Evolutionary conservation across 2,113 vertebrate genomes (phyloP).

Genomic region (Alexandromys fortis): DNA sequence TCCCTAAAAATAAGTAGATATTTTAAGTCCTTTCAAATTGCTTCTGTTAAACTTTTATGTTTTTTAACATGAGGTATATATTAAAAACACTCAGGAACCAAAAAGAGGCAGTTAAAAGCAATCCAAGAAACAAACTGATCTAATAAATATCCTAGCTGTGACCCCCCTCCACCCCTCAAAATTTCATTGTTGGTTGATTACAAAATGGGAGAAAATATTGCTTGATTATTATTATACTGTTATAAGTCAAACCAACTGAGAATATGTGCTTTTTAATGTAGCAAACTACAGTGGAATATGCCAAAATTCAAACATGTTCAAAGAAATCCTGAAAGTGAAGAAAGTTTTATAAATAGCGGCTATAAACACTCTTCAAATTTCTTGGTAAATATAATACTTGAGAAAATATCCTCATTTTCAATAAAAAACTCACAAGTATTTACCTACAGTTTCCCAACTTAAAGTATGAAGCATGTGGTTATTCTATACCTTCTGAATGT

Average conservation of each 20-base stretch:
- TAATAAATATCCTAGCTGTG: background rate
- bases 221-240: background rate
- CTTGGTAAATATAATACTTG: background rate
- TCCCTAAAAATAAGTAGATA: background rate
- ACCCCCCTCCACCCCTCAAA: background rate
- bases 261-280: background rate
- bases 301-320: slow-evolving; percentile 10
- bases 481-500: slow-evolving; percentile 36
- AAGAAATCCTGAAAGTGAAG: slow-evolving; percentile 42
- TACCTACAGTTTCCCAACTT: slow-evolving; percentile 14
- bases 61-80: background rate
- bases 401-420: slow-evolving; percentile 44
- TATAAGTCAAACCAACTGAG: slow-evolving; percentile 2
- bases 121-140: background rate
- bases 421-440: slow-evolving; percentile 58
- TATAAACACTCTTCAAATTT: background rate
- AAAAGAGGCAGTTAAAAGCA: background rate
- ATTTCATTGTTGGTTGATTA: background rate
- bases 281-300: background rate
- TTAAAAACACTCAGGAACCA: background rate
- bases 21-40: background rate
- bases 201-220: background rate
- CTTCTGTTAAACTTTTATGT: background rate
- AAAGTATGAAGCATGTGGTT: background rate
- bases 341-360: background rate